Percentiles rank a stretch among this genome's conserved stretches.
Conservation (phyloP, 2,888 invertebrate species). For the Clistopyga incitator region DNA sequence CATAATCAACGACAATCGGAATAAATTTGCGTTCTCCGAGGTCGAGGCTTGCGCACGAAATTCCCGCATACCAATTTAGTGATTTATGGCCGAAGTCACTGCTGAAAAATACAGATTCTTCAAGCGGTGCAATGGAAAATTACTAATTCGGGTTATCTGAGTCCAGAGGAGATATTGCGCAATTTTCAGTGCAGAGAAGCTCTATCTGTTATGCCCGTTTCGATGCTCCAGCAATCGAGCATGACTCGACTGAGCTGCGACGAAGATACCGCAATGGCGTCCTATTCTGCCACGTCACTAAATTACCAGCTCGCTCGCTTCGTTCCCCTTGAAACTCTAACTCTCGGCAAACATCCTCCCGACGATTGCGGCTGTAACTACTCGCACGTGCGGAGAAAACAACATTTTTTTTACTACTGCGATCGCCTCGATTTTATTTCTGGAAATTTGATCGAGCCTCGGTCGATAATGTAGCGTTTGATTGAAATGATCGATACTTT, state of each 20-base stretch:
- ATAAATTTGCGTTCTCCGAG: not conserved
- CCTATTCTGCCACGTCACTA: conserved; percentile 53
- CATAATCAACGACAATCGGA: not conserved
- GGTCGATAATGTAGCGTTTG: not conserved
- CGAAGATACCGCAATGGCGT: conserved; percentile 33
- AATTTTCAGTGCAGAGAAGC: not conserved
- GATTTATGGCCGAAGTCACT: not conserved
- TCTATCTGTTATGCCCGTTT: not conserved
- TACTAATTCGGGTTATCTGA: not conserved
- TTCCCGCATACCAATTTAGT: not conserved
- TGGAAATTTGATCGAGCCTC: not conserved
- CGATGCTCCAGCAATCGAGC: not conserved
- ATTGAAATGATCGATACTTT: not conserved
- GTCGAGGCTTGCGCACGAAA: not conserved
- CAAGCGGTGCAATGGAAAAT: not conserved
- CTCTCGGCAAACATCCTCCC: not conserved
- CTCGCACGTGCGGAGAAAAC: not conserved
- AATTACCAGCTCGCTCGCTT: conserved; percentile 14
- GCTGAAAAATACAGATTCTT: not conserved
- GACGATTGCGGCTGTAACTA: not conserved
- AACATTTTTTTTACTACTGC: not conserved
- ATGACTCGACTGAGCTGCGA: conserved; percentile 12
- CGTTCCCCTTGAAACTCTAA: not conserved
- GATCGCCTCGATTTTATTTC: not conserved
- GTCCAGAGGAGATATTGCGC: conserved; percentile 1